phyloP scores from a whole-genome alignment of 2,888 invertebrate species.

The Daptonema setosum region DNA sequence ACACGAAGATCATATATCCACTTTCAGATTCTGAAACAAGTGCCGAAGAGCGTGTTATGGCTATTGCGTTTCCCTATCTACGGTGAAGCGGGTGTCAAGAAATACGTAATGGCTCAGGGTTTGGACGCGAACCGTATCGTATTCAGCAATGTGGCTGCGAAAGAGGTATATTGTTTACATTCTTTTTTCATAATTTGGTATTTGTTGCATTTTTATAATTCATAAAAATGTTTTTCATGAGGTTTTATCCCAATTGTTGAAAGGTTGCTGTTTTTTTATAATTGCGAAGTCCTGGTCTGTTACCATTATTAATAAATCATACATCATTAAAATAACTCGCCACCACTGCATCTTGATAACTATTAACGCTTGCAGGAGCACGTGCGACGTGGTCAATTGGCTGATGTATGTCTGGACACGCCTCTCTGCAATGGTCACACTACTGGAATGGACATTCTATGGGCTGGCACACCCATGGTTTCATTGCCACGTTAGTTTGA shows the following conservation, averaged over 20 bases:
- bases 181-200: too few relatives aligned
- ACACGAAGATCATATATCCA: too few relatives aligned
- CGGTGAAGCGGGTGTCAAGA: constrained; percentile 39
- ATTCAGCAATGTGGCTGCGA: constrained; percentile 89
- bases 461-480: constrained; percentile 95
- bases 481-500: constrained; percentile 56
- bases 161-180: constrained; percentile 37
- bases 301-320: too few relatives aligned
- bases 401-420: constrained; percentile 90
- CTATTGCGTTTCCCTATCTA: constrained; percentile 67
- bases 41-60: constrained; percentile 84
- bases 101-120: constrained; percentile 55
- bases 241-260: too few relatives aligned
- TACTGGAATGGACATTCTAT: constrained; percentile 94
- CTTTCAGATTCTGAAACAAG: constrained; percentile 65
- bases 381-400: constrained; percentile 82
- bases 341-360: too few relatives aligned
- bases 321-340: too few relatives aligned
- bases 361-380: constrained; percentile 68
- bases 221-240: too few relatives aligned
- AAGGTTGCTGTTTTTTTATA: too few relatives aligned
- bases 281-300: too few relatives aligned
- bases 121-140: constrained; percentile 50
- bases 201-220: too few relatives aligned
- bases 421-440: constrained; percentile 97